A percentile compares a stretch with the other conserved stretches of the same genome.
Evolutionary conservation across 2,888 invertebrate species (phyloP).

Genomic region (Phaedon cochleariae): DNA sequence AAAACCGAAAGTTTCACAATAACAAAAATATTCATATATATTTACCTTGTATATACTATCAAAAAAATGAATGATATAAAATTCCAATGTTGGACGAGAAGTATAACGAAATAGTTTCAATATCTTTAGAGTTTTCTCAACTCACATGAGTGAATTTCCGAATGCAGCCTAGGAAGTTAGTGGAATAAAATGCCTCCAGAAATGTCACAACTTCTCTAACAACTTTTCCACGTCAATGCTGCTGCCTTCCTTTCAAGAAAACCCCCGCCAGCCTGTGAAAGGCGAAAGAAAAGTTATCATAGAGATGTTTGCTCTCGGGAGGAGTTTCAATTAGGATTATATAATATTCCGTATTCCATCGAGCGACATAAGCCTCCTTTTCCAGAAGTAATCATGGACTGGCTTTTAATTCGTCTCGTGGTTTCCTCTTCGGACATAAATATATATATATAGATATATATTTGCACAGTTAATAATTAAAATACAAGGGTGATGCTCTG

Average conservation of each 20-base stretch:
- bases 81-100: too few relatives aligned
- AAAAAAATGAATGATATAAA: too few relatives aligned
- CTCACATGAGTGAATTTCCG: too few relatives aligned
- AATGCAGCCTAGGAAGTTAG: too few relatives aligned
- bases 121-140: too few relatives aligned
- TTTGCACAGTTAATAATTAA: background rate
- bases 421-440: background rate
- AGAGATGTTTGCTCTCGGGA: background rate
- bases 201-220: background rate
- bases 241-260: too few relatives aligned
- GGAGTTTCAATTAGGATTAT: background rate
- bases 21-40: too few relatives aligned
- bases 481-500: background rate
- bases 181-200: too few relatives aligned
- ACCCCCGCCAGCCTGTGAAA: background rate
- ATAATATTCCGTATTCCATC: background rate
- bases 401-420: background rate
- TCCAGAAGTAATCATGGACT: background rate
- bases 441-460: background rate
- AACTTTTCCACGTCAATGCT: background rate
- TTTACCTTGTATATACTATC: too few relatives aligned
- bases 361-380: background rate
- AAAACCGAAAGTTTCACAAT: too few relatives aligned
- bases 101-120: too few relatives aligned
- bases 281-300: background rate